These are phyloP conservation scores for Nothura maculosa DNA, from an alignment of 2,797 vertebrate species.

Conservation along the genomic window DNA sequence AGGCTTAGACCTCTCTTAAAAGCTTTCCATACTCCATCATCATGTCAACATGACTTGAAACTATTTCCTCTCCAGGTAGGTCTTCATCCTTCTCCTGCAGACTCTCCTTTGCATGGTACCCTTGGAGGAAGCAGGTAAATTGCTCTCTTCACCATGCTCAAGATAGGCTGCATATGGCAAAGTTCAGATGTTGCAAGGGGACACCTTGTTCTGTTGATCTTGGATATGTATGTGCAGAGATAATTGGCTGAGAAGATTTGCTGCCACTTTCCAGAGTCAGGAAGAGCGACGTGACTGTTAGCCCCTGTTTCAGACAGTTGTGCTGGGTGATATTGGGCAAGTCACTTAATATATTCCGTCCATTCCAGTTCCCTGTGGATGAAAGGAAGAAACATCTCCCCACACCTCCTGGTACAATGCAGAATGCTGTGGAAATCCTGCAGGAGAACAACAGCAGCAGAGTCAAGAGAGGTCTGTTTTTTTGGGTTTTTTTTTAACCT, in stretches of 20 bases:
- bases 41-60: neutral
- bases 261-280: neutral
- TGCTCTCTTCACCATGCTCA: neutral
- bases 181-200: neutral
- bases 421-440: neutral
- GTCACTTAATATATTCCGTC: neutral
- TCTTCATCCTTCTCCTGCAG: neutral
- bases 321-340: neutral
- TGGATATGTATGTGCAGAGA: neutral
- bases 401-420: neutral
- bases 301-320: neutral
- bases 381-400: neutral
- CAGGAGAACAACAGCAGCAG: neutral
- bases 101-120: neutral
- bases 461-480: neutral
- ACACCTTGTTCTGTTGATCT: neutral
- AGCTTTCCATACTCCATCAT: neutral
- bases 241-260: neutral
- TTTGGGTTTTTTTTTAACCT: too few species aligned
- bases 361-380: neutral
- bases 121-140: neutral
- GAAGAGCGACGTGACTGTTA: rapidly evolving
- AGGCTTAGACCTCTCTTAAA: neutral
- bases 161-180: neutral
- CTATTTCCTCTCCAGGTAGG: neutral